Base-by-base conservation (phyloP, 92 coral and sea anemone species). In the Pocillopora meandrina region DNA sequence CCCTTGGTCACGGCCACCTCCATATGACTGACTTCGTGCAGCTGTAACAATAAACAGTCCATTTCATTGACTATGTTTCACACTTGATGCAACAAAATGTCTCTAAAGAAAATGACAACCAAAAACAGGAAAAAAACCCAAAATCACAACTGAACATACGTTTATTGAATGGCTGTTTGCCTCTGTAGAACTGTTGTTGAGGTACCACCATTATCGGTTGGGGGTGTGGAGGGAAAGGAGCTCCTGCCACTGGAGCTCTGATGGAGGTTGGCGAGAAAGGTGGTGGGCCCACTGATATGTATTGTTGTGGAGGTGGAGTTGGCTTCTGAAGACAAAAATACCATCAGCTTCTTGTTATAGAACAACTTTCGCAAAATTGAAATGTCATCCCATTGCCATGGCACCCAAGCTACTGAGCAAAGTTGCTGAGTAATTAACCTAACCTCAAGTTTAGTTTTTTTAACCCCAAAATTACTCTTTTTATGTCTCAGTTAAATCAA, bases 161-260 rank as follows among this genome's bases (percentile, higher is more conserved):
- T 74, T 83, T 83, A 36, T 73, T 73, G 52, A 61, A 74, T 17
- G 86, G 86, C 14, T 62, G 80, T 73, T 83, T 83, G 34, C 86
- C 80, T 72, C 86, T 83, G 80, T 61, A 83, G 8, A 14, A 16
- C 61, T 36, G 62, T n/a, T 61, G 80, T 23, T 70, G 80, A 17
- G 72, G 8, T 12, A 61, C 56, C 71, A 83, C 42, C 79, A 83
- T 65, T 73, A 83, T 19, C 13, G 16, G 80, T 20, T 61, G 86
- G 7, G 78, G 78, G 55, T 18, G 72, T 4, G 79, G 59, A 17
- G 42, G 49, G 19, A 64, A 57, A 26, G 78, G 80, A 55, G 13
- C 13, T 8, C 23, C 26, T 12, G 56, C 21, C 35, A 75, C 33
- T 35, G 76, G 84, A 56, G 80, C 33, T 21, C 86, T 61, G 56